Evolutionary conservation across 2,797 vertebrate species (phyloP).

Genomic region (Eutrigla gurnardus): DNA sequence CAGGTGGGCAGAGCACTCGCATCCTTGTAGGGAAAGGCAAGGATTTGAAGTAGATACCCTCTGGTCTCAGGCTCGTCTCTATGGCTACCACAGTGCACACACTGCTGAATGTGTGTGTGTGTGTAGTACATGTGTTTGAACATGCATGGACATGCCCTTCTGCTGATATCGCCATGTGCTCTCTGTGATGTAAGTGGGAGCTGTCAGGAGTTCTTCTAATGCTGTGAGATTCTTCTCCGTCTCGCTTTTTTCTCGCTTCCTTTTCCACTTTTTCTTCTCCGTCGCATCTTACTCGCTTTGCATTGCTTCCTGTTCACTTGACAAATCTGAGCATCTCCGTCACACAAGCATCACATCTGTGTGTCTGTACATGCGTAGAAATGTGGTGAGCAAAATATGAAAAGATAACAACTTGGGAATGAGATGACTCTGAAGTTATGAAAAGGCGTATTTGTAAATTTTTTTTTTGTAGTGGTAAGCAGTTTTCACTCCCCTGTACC

Average conservation of each 20-base stretch:
- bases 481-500: not conserved
- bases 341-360: no score
- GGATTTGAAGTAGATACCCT: conserved; percentile 32
- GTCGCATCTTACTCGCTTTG: not conserved
- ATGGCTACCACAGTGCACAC: conserved; percentile 25
- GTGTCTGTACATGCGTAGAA: no score
- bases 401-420: not conserved
- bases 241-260: not conserved
- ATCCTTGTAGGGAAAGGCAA: conserved; percentile 26
- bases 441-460: not conserved
- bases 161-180: conserved; percentile 29
- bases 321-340: not conserved
- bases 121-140: conserved; percentile 33
- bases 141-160: conserved; percentile 14
- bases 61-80: conserved; percentile 23
- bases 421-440: not conserved
- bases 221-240: not conserved
- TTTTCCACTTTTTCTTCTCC: conserved; percentile 9
- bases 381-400: not conserved
- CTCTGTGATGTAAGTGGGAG: conserved; percentile 26
- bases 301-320: not conserved
- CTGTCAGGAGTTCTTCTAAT: conserved; percentile 23
- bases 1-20: conserved; percentile 40
- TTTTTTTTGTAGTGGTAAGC: not conserved
- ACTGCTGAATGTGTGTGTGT: conserved; percentile 21